Evolutionary conservation across 2,797 vertebrate genomes (phyloP), one percentile per base, ranked within the genome.

Genomic region (Orestias chungarensis): DNA sequence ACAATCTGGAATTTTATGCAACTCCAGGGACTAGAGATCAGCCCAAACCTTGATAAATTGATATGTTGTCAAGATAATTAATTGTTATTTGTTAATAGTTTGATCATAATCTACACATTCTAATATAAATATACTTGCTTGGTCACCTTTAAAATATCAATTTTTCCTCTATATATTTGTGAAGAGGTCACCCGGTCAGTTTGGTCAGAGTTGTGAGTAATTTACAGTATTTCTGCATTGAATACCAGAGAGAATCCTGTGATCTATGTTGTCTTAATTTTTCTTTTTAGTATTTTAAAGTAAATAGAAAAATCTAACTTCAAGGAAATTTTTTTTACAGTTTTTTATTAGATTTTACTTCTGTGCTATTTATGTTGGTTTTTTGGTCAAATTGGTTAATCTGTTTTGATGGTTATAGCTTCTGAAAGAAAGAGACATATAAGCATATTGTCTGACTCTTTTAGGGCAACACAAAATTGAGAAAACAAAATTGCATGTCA

Each of bases 391-490:
- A 20, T 14, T n/a, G 20, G 33, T 23, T 40, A n/a, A 20, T 54
- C 25, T 29, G n/a, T 15, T 54, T 27, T 29, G 9, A 69, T 15
- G 40, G 61, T 17, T 43, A 10, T 62, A 23, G 27, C 57, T 69
- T 31, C 29, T 62, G 18, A 33, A 35, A 49, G 27, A 44, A 66
- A 35, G 23, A 2, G 5, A 33, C 1, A 43, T 33, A 33, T 55
- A 4, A 46, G 1, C 7, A 0, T 42, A 6, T 3, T 74, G 42
- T 67, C 78, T 81, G 83, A 73, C 71, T 80, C n/a, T n/a, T n/a
- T n/a, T n/a, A n/a, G n/a, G n/a, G n/a, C n/a, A n/a, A n/a, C n/a
- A n/a, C n/a, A n/a, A n/a, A n/a, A n/a, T 35, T 43, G 20, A 17
- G 59, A 4, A 70, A 35, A 33, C n/a, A 35, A 55, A 61, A 25